These are phyloP conservation scores for Varecia variegata DNA, from an alignment of 2,797 vertebrate species.

Conservation along the genomic window DNA sequence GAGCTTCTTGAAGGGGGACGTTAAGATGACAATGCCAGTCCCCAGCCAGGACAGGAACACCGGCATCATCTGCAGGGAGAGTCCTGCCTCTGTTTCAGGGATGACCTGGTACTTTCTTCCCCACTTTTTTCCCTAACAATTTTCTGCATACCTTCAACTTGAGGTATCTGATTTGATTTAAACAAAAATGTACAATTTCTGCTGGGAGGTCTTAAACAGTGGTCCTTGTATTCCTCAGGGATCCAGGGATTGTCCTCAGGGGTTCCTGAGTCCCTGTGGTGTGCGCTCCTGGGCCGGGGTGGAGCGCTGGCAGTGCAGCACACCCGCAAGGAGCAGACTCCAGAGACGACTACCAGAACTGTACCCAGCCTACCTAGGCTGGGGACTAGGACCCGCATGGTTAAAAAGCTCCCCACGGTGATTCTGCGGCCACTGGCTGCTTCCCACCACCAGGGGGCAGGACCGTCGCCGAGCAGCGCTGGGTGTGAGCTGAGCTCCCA, in stretches of 20 bases:
- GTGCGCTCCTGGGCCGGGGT: background rate
- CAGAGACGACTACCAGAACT: rapidly evolving
- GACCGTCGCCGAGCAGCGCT: background rate
- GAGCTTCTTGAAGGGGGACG: too few species aligned
- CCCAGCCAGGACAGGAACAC: background rate
- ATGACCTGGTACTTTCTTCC: background rate
- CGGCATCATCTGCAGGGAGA: background rate
- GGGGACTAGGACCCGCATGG: background rate
- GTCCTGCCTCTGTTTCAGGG: background rate
- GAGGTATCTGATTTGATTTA: background rate
- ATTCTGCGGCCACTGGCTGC: background rate
- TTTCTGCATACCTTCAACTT: background rate
- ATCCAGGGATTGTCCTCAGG: background rate
- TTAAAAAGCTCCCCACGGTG: background rate
- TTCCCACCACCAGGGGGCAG: background rate
- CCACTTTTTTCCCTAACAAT: background rate
- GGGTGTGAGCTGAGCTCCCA: background rate
- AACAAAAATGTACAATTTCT: background rate
- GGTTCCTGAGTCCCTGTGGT: background rate
- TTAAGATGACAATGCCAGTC: rapidly evolving
- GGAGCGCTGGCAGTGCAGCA: background rate
- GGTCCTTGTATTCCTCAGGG: background rate
- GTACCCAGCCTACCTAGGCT: background rate
- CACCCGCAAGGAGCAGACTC: background rate
- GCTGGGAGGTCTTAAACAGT: background rate